phyloP scores from a whole-genome alignment of 2,797 vertebrate genomes.

The Chiroxiphia lanceolata region DNA sequence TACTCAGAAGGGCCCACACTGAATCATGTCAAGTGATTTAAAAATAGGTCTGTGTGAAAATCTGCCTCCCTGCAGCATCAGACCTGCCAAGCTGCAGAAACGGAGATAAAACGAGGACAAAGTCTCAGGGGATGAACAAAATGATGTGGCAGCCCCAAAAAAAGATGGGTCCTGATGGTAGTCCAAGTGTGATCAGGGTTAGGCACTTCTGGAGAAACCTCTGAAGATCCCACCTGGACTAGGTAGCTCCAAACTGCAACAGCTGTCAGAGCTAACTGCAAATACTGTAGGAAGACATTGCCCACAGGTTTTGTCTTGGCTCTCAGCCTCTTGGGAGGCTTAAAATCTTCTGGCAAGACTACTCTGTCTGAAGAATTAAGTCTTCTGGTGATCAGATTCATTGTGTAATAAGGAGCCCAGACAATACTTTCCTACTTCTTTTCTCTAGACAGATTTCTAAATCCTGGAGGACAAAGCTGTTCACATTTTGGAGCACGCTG shows the following conservation, averaged over 20 bases:
- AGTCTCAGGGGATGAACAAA: not conserved
- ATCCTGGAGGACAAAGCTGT: not conserved
- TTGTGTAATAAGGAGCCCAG: not conserved
- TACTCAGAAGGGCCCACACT: slow-evolving; percentile 32
- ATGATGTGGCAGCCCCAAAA: not conserved
- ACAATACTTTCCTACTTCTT: not conserved
- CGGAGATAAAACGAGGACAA: slow-evolving; percentile 45
- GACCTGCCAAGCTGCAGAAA: slow-evolving; percentile 30
- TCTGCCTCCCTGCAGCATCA: slow-evolving; percentile 16
- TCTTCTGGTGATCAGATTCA: not conserved
- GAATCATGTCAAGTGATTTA: slow-evolving; percentile 36
- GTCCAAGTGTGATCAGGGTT: not conserved
- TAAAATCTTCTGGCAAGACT: not conserved
- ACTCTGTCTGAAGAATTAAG: not conserved
- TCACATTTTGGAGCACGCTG: not conserved
- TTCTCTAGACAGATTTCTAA: not conserved
- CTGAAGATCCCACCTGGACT: not conserved
- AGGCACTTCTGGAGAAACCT: not conserved
- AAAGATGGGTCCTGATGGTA: not conserved
- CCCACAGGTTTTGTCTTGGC: not conserved
- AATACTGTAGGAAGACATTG: not conserved
- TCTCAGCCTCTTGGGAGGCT: not conserved
- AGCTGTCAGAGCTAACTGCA: not conserved
- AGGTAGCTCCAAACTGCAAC: not conserved
- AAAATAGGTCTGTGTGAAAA: slow-evolving; percentile 51